Conservation (phyloP, 2,888 invertebrate species). For the Branchinecta sandiegonensis region DNA sequence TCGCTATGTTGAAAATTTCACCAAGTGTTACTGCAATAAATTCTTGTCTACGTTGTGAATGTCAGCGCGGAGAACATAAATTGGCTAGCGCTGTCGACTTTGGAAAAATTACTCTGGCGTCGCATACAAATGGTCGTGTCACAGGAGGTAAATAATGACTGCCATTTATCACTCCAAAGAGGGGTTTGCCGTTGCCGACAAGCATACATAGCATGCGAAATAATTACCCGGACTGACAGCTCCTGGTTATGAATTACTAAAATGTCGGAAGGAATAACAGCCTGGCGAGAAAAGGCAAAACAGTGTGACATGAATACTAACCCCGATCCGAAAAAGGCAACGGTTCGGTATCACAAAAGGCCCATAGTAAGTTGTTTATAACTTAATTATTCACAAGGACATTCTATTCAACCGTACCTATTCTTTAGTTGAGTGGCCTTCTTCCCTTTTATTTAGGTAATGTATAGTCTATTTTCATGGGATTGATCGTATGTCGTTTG, state of each 20-base stretch:
- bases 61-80: conserved; percentile 9
- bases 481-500: too few species aligned
- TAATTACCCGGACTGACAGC: conserved; percentile 15
- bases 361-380: too few species aligned
- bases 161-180: conserved; percentile 13
- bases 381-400: too few species aligned
- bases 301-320: background rate
- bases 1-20: conserved; percentile 12
- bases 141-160: conserved; percentile 14
- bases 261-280: conserved; percentile 16
- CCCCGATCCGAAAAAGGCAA: too few species aligned
- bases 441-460: too few species aligned
- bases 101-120: conserved; percentile 13
- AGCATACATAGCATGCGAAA: conserved; percentile 2
- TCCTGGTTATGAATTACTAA: conserved; percentile 16
- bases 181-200: conserved; percentile 14
- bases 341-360: too few species aligned
- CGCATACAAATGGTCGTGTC: conserved; percentile 17
- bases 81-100: conserved; percentile 2
- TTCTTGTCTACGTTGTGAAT: background rate
- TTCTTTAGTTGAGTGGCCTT: too few species aligned
- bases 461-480: too few species aligned
- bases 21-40: conserved; percentile 14
- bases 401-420: too few species aligned
- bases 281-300: conserved; percentile 10